Evolutionary conservation across 2,797 vertebrate genomes (phyloP), one percentile per base, ranked within the genome.

Genomic region (Spondyliosoma cantharus): DNA sequence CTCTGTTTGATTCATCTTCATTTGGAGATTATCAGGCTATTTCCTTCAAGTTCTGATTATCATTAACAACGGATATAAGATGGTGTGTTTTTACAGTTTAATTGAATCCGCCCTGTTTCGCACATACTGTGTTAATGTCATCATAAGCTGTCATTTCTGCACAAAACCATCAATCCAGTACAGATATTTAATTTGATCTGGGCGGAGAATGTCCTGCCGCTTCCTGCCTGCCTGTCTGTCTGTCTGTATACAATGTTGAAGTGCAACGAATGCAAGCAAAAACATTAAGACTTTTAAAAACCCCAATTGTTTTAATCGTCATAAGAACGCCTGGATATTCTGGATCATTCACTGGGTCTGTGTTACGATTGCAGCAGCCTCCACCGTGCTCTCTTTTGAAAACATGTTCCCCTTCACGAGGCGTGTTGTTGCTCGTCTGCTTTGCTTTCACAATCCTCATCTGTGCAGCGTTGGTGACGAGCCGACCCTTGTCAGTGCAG

Each of bases 351-450:
- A 17, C 20, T 0, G 0, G 7, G 5, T 42, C 2, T 68, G 3
- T 45, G 9, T 63, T 32, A 66, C 17, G 17, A 24, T 62, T 67
- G 8, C 66, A 48, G 61, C 50, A 63, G 8, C 0, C 62, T 27
- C 20, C 20, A 17, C 6, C 53, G 17, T 45, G n/a, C 5, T 67
- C 12, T 69, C 1, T 37, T 75, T 45, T 59, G 52, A 46, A 78
- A 54, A 56, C 20, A 27, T 48, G 54, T 49, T 76, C 57, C 67
- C 46, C 20, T 6, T 71, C 5, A 8, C 2, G 27, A 81, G 74
- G 66, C 91, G 25, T 86, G 93, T 85, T 74, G 66, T 81, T 32
- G 77, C 93, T 90, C n/a, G 89, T 32, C 81, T 83, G 78, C 68
- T 66, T 57, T 16, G 1, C 37, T 90, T 89, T 87, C 82, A 69